Evolutionary conservation across 2,888 invertebrate genomes (phyloP).

Genomic region (Melikaiella ostensackeni): DNA sequence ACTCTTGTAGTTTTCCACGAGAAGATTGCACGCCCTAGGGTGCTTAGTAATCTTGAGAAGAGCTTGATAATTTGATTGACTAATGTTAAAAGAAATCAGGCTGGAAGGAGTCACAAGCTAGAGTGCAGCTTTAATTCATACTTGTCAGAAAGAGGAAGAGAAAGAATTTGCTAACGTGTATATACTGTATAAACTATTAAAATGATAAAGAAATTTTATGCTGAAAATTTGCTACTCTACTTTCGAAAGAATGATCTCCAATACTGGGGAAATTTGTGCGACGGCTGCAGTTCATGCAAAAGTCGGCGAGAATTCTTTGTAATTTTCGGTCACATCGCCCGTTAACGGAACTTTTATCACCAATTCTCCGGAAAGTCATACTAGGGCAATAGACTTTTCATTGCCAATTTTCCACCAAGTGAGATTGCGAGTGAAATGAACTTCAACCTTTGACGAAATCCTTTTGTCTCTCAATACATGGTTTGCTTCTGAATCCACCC

Average conservation of each 20-base stretch:
- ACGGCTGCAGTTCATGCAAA: slow-evolving; percentile 11
- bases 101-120: slow-evolving; percentile 2
- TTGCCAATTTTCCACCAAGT: slow-evolving; percentile 36
- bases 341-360: slow-evolving; percentile 37
- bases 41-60: slow-evolving; percentile 59
- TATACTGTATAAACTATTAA: neutral
- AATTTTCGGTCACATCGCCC: slow-evolving; percentile 26
- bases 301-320: slow-evolving; percentile 28
- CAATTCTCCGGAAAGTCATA: slow-evolving; percentile 33
- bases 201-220: neutral
- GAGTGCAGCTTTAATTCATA: neutral
- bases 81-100: slow-evolving; percentile 61
- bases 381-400: slow-evolving; percentile 5
- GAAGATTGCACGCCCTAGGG: slow-evolving; percentile 52
- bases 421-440: slow-evolving; percentile 25
- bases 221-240: neutral
- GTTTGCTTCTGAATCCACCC: too few species aligned
- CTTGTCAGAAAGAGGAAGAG: neutral
- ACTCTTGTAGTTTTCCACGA: slow-evolving; percentile 49
- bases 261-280: neutral
- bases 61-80: slow-evolving; percentile 65
- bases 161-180: neutral
- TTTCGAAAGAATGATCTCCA: neutral
- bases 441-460: slow-evolving; percentile 20
- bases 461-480: neutral